These are phyloP conservation scores for Dermochelys coriacea DNA, from an alignment of 2,797 vertebrate species.

Conservation along the genomic window DNA sequence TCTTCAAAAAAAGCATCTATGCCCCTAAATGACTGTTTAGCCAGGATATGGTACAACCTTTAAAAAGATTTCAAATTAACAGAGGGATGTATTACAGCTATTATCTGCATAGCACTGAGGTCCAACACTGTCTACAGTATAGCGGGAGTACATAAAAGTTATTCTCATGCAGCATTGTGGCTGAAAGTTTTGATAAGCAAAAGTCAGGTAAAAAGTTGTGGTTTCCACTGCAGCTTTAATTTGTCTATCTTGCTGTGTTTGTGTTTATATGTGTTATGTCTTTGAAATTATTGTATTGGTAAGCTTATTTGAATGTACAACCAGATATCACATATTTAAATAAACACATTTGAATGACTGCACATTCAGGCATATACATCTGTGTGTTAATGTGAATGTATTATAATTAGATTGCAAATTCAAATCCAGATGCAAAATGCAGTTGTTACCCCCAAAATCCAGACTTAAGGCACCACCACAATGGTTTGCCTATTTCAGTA, in stretches of 20 bases:
- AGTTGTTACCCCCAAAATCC: neutral
- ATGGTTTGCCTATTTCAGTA: too few species aligned
- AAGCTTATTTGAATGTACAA: neutral
- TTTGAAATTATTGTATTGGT: neutral
- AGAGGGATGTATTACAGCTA: neutral
- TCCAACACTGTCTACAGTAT: neutral
- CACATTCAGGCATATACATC: neutral
- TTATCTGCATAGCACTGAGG: neutral
- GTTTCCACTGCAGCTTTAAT: neutral
- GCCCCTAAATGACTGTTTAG: neutral
- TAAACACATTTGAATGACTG: neutral
- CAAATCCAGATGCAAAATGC: neutral
- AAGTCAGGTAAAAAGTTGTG: neutral
- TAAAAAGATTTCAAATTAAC: neutral
- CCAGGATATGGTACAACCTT: neutral
- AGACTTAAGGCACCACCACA: too few species aligned
- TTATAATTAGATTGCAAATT: neutral
- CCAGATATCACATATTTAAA: neutral
- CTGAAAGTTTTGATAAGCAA: neutral
- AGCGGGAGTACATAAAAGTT: neutral
- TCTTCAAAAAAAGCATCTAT: neutral
- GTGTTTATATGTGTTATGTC: neutral
- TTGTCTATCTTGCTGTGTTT: neutral
- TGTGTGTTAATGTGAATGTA: neutral
- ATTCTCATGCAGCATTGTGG: neutral